Conservation (phyloP, 2,113 vertebrate genomes). For the Neodontobutis hainanensis region DNA sequence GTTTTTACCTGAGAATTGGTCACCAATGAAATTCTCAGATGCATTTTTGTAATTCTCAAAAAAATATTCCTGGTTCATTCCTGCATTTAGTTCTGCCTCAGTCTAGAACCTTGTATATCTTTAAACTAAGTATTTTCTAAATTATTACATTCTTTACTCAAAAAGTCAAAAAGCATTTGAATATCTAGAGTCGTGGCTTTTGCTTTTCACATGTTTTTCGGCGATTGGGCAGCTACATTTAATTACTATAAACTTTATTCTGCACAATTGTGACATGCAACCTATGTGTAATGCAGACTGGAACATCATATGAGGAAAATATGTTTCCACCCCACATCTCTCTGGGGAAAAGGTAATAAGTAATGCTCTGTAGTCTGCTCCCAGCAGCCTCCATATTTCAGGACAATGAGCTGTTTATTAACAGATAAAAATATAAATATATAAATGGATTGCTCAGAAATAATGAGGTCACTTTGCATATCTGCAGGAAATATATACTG, state of each 20-base stretch:
- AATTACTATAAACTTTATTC: conserved; percentile 1
- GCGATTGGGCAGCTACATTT: too few species aligned
- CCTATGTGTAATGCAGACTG: background rate
- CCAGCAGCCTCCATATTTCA: conserved; percentile 40
- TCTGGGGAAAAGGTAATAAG: conserved; percentile 45
- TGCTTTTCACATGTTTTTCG: too few species aligned
- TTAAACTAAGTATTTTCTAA: too few species aligned
- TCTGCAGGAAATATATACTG: conserved; percentile 51
- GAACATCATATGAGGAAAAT: conserved; percentile 12
- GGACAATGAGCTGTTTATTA: conserved; percentile 61
- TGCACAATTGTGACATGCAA: background rate
- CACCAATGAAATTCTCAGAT: background rate
- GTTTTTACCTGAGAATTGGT: conserved; percentile 7
- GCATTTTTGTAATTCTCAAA: too few species aligned
- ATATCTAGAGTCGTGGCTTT: too few species aligned
- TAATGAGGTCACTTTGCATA: conserved; percentile 73
- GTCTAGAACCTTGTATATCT: too few species aligned
- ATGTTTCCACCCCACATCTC: conserved; percentile 23
- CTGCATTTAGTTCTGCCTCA: too few species aligned
- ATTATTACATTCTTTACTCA: too few species aligned
- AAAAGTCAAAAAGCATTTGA: too few species aligned
- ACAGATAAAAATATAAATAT: conserved; percentile 59
- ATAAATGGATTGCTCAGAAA: conserved; percentile 53
- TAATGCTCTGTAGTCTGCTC: conserved; percentile 33
- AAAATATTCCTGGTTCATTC: too few species aligned